A percentile compares a stretch with the other conserved stretches of the same genome.
Conservation (phyloP, 1,140 invertebrate genomes). For the Hyles vespertilio region DNA sequence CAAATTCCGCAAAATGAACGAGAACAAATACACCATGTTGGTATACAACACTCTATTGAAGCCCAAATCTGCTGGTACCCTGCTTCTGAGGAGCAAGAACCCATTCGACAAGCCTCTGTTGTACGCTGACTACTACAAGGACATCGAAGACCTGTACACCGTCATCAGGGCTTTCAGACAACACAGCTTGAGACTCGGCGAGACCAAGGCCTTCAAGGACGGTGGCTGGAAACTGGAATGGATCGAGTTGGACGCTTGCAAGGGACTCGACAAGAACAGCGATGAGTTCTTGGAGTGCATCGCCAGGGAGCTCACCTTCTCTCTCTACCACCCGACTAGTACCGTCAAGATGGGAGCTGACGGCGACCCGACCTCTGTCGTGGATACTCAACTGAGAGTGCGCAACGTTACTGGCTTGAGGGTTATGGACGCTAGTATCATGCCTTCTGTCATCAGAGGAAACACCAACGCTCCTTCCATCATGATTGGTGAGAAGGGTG, state of each 20-base stretch:
- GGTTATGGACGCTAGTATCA: conserved; percentile 89
- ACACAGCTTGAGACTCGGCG: conserved; percentile 60
- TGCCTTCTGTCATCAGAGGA: conserved; percentile 84
- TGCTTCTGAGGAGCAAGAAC: conserved; percentile 77
- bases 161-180: conserved; percentile 76
- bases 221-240: conserved; percentile 52
- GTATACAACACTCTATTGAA: conserved; percentile 69
- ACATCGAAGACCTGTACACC: conserved; percentile 73
- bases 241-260: conserved; percentile 60
- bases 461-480: conserved; percentile 88
- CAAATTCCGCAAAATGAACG: conserved; percentile 41
- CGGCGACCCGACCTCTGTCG: conserved; percentile 78
- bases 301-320: conserved; percentile 60
- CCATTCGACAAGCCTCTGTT: conserved; percentile 80
- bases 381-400: conserved; percentile 82
- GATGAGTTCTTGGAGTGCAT: conserved; percentile 77
- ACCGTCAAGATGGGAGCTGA: conserved; percentile 86
- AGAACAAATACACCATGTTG: conserved; percentile 56
- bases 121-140: conserved; percentile 80
- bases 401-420: conserved; percentile 81
- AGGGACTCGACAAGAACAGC: conserved; percentile 46
- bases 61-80: conserved; percentile 78
- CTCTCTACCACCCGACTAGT: conserved; percentile 80
- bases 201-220: conserved; percentile 69
- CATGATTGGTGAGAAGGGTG: conserved; percentile 87